Conservation (phyloP, 2,888 invertebrate genomes). For the Charanyca ferruginea region DNA sequence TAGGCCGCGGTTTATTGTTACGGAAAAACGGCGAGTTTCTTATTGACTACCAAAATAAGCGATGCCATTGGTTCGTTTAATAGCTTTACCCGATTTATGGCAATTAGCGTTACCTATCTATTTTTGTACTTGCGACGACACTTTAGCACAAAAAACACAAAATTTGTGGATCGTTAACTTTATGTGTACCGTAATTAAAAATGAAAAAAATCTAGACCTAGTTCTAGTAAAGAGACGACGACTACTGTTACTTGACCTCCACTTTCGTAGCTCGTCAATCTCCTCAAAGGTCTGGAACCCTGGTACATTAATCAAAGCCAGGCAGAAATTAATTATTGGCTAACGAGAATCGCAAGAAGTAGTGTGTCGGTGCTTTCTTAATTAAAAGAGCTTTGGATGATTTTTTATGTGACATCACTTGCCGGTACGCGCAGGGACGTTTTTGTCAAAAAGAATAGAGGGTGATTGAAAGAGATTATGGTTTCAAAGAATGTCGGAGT, state of each 20-base stretch:
- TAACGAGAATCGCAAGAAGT: slow-evolving; percentile 38
- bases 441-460: slow-evolving; percentile 20
- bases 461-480: slow-evolving; percentile 19
- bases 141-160: neutral
- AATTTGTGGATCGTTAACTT: neutral
- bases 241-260: slow-evolving; percentile 20
- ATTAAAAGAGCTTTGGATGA: slow-evolving; percentile 45
- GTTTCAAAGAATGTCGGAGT: slow-evolving; percentile 4
- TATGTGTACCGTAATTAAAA: slow-evolving; percentile 19
- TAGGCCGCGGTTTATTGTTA: slow-evolving; percentile 37
- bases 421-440: neutral
- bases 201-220: neutral
- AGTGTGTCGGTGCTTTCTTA: slow-evolving; percentile 45
- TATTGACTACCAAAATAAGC: slow-evolving; percentile 45
- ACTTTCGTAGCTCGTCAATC: neutral
- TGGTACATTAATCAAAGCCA: slow-evolving; percentile 43
- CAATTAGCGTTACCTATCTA: neutral
- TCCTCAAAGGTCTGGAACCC: slow-evolving; percentile 14
- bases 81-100: slow-evolving; percentile 26
- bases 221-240: neutral
- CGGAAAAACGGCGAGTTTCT: slow-evolving; percentile 28
- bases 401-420: slow-evolving; percentile 43
- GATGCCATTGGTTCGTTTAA: slow-evolving; percentile 30
- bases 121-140: slow-evolving; percentile 6
- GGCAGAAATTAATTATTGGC: slow-evolving; percentile 51